Conservation (phyloP, 2,797 vertebrate species). For the Nannoperca australis region DNA sequence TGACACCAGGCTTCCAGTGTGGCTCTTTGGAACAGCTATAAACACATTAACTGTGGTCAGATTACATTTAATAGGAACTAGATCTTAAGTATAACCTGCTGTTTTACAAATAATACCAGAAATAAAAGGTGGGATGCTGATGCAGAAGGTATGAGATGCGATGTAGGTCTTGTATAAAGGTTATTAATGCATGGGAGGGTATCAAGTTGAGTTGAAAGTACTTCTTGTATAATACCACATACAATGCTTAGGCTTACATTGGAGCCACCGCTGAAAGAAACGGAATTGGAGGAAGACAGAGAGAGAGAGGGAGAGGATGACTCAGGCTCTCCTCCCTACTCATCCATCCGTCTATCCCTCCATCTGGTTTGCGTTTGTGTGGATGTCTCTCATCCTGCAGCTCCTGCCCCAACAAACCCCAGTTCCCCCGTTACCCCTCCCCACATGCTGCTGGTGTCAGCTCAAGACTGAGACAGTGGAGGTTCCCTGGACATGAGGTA, state of each 20-base stretch:
- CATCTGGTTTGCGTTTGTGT: constrained; percentile 82
- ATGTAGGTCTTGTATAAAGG: neutral
- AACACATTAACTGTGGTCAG: neutral
- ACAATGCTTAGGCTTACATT: neutral
- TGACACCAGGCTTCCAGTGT: neutral
- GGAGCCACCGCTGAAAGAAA: constrained; percentile 26
- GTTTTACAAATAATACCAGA: neutral
- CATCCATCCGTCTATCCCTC: constrained; percentile 67
- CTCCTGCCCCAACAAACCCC: constrained; percentile 60
- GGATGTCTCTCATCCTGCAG: constrained; percentile 73
- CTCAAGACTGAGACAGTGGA: constrained; percentile 39
- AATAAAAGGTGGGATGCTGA: neutral
- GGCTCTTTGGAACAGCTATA: neutral
- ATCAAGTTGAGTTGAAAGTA: constrained; percentile 35
- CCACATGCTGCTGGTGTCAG: constrained; percentile 52
- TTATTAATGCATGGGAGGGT: neutral
- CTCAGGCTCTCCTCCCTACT: constrained; percentile 73
- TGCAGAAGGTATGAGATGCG: neutral
- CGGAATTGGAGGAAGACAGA: constrained; percentile 28
- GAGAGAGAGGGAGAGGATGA: constrained; percentile 58
- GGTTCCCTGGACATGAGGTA: constrained; percentile 58
- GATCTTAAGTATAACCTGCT: neutral
- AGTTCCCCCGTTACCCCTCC: constrained; percentile 46
- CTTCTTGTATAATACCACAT: constrained; percentile 1
- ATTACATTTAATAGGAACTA: neutral